Evolutionary conservation across 2,888 invertebrate species (phyloP), one percentile per base, ranked within the genome.

Genomic region (Ophion ventricosus): DNA sequence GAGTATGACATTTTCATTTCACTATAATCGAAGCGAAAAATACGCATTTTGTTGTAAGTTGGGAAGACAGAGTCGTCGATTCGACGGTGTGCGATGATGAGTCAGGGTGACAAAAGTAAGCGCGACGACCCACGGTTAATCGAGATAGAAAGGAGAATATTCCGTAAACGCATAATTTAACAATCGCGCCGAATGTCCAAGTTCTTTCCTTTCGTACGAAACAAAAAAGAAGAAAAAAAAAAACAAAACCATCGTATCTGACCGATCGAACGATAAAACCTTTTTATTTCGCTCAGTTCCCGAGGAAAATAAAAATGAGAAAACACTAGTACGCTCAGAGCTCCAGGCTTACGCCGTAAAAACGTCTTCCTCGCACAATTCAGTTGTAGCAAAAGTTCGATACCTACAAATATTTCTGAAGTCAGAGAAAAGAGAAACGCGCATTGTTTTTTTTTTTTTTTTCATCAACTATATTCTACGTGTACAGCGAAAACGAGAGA

Each of bases 361-460:
- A 72, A 78, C 23, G 81, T 81, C 78, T 84, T 81, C 84, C 81
- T 78, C 29, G 78, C 75, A 79, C 75, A 82, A 81, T 82, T 84
- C 59, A 20, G 69, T 77, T 73, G 73, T 77, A 49, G 49, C 14
- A 49, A 74, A 63, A 80, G 49, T 83, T 83, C 73, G 56, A 73
- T 69, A 70, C 78, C 56, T 43, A 35, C 40, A 23, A 23, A 40
- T 69, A 76, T 75, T 67, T 66, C 67, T 61, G 61, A 25, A 29
- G 73, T 73, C 63, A 56, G 72, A 56, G 11, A 74, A 56, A 26
- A 25, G 57, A 35, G 0, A 25, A 57, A 14, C 17, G 26, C 14
- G 49, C 49, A 35, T 35, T 35, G 8, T 35, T 35, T 35, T 35
- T 35, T 49, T 43, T 43, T 40, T 43, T 11, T 14, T 64, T 25